Evolutionary conservation across 2,888 invertebrate species (phyloP).

Genomic region (Callyntrura sp.): DNA sequence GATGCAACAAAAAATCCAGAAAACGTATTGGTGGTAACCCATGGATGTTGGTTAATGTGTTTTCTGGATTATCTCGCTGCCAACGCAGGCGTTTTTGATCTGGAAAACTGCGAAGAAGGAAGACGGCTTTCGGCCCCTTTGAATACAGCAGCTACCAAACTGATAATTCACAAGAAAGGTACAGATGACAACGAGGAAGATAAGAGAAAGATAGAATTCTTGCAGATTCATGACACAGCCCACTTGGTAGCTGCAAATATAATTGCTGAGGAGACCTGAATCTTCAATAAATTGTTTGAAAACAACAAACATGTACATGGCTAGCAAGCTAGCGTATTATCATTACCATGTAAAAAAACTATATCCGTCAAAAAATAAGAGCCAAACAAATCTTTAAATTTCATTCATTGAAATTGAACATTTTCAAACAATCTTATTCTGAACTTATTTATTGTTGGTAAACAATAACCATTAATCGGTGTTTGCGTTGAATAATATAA

Average conservation of each 20-base stretch:
- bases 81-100: conserved; percentile 55
- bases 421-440: no score
- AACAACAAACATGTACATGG: no score
- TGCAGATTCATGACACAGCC: conserved; percentile 69
- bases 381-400: no score
- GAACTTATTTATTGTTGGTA: no score
- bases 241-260: conserved; percentile 73
- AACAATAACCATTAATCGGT: no score
- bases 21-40: conserved; percentile 81
- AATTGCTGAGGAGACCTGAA: conserved; percentile 11
- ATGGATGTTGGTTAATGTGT: conserved; percentile 81
- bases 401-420: no score
- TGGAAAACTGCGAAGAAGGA: conserved; percentile 72
- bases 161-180: conserved; percentile 72
- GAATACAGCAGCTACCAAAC: conserved; percentile 77
- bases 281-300: no score
- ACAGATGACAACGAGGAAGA: conserved; percentile 43
- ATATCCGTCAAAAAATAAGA: no score
- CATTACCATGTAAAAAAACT: no score
- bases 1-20: conserved; percentile 67
- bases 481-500: no score
- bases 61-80: conserved; percentile 78
- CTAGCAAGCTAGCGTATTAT: no score
- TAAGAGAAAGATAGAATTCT: conserved; percentile 66
- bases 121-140: conserved; percentile 65